Evolutionary conservation across 2,113 vertebrate species (phyloP).

Genomic region (Ia io): DNA sequence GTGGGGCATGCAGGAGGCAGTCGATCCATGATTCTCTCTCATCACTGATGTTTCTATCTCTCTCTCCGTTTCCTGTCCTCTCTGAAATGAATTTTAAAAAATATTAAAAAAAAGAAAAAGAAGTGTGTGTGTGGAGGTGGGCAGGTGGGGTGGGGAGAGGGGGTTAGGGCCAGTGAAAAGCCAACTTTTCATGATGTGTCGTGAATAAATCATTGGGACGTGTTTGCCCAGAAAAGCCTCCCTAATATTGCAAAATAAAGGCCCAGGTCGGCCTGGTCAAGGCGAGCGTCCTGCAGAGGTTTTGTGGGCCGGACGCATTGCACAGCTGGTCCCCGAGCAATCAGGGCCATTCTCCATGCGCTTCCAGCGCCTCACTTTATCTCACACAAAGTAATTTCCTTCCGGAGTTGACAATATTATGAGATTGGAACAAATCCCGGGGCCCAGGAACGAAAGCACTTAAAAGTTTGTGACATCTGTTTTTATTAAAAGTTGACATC

Average conservation of each 20-base stretch:
- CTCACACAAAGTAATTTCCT: constrained; percentile 19
- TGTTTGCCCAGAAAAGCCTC: not conserved
- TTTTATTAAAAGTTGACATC: constrained; percentile 68
- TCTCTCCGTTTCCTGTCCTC: no score
- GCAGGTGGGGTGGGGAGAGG: no score
- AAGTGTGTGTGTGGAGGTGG: not conserved
- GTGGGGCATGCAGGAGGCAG: no score
- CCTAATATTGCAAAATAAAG: not conserved
- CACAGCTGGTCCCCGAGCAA: not conserved
- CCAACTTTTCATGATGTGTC: not conserved
- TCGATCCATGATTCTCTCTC: no score
- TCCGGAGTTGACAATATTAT: constrained; percentile 57
- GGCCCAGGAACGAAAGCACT: constrained; percentile 21
- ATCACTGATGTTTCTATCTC: no score
- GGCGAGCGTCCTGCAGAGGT: not conserved
- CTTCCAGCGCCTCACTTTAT: not conserved
- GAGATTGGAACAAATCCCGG: constrained; percentile 63
- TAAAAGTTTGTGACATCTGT: constrained; percentile 47
- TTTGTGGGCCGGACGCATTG: not conserved
- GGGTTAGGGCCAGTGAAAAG: not conserved
- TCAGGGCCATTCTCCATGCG: fast-evolving
- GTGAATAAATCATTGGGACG: not conserved
- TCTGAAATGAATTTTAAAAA: no score
- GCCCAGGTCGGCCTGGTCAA: no score
- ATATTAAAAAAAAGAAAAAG: no score